These are phyloP conservation scores for Callipepla squamata DNA, from an alignment of 2,113 vertebrate species.

Conservation along the genomic window DNA sequence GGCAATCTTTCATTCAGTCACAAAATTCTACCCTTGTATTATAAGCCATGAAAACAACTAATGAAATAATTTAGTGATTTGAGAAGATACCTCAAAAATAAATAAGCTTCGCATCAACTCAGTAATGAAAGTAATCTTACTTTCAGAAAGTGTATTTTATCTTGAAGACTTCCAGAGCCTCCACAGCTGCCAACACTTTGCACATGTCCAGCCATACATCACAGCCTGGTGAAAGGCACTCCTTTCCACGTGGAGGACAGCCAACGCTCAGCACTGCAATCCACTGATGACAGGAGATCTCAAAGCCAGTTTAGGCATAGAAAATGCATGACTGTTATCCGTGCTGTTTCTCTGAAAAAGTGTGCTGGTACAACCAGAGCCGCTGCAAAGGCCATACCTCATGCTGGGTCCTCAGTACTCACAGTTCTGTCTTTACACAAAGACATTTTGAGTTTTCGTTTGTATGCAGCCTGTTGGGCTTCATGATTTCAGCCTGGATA, in stretches of 20 bases:
- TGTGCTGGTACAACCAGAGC: not conserved
- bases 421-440: not conserved
- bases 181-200: not conserved
- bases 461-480: not conserved
- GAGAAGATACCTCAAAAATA: slow-evolving; percentile 22
- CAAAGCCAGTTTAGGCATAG: fast-evolving
- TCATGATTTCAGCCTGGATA: not conserved
- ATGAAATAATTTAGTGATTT: slow-evolving; percentile 11
- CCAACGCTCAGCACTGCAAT: fast-evolving
- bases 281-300: not conserved
- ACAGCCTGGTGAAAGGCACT: not conserved
- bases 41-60: slow-evolving; percentile 10
- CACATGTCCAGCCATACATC: not conserved
- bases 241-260: fast-evolving
- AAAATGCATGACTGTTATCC: not conserved
- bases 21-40: slow-evolving; percentile 15
- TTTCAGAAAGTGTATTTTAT: not conserved
- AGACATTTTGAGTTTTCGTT: not conserved
- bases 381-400: fast-evolving
- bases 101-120: not conserved
- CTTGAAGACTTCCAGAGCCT: not conserved
- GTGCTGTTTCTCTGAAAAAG: not conserved
- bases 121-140: not conserved
- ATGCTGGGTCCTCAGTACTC: not conserved
- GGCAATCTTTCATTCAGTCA: slow-evolving; percentile 23